Evolutionary conservation across 92 coral and sea anemone genomes (phyloP), one percentile per base, ranked within the genome.

Genomic region (Umimayanthus chanpuru): DNA sequence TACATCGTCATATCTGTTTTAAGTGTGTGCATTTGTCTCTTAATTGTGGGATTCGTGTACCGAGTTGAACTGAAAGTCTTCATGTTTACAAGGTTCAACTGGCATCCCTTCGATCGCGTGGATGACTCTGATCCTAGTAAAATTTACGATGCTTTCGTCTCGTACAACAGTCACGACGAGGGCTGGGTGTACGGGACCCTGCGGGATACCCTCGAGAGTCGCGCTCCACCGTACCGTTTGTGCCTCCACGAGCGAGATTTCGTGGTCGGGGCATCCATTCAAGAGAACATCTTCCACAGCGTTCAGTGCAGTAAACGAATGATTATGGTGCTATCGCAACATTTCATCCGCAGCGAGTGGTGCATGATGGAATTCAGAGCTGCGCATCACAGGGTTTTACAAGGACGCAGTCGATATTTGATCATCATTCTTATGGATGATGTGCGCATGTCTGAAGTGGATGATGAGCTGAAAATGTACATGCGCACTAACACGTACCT

Each of bases 281-380:
- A 87, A 39, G 91, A 92, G 67, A 95, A 92, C 88, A 95, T 95
- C 64, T 53, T 94, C 76, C 88, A 94, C 92, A 90, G 96, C 83
- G 96, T 94, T 16, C 73, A 92, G 28, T 77, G 82, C 55, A 94
- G 95, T 39, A 94, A 91, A 66, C 89, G 98, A 41, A 95, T 89
- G 94, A 88, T 95, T 41, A 92, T 95, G 92, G 92, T 95, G 20
- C 84, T 95, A 74, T 95, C 96, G 11, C 93, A 80, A 25, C 65
- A 88, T 88, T 95, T 95, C 85, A 44, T 95, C 41, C 79, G 80
- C 79, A 95, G 96, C 87, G 98, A 95, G 70, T 95, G 96, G 98
- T 95, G 98, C 76, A 86, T 88, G 96, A 32, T 90, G 77, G 98
- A 95, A 80, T 95, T 95, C 71, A 93, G 96, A 23, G 96, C 98